Evolutionary conservation across 1,140 invertebrate species (phyloP).

Genomic region (Anadara kagoshimensis): DNA sequence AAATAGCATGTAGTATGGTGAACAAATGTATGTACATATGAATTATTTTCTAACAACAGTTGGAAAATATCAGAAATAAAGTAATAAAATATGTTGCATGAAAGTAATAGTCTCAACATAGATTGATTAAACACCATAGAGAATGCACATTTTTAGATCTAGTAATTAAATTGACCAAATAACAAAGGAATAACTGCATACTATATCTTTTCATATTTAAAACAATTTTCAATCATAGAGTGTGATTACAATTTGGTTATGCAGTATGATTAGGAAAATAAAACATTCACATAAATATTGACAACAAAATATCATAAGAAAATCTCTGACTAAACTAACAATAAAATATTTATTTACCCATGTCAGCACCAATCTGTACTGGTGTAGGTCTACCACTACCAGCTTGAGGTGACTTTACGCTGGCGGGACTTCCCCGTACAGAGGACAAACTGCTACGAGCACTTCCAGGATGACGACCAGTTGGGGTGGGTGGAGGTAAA

Average conservation of each 20-base stretch:
- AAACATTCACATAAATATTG: background rate
- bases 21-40: too few species aligned
- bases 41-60: too few species aligned
- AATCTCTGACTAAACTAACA: background rate
- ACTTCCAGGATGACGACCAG: constrained; percentile 54
- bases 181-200: too few species aligned
- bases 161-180: too few species aligned
- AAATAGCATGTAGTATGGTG: too few species aligned
- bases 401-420: constrained; percentile 46
- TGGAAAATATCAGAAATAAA: too few species aligned
- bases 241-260: background rate
- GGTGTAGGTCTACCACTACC: constrained; percentile 46
- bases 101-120: too few species aligned
- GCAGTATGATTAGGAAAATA: background rate
- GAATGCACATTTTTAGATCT: too few species aligned
- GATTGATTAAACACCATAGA: too few species aligned
- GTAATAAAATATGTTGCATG: too few species aligned
- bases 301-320: background rate
- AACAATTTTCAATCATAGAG: too few species aligned
- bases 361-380: constrained; percentile 60
- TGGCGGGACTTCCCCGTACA: constrained; percentile 50
- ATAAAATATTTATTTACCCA: constrained; percentile 21
- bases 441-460: constrained; percentile 63
- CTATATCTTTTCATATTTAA: too few species aligned
- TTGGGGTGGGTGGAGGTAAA: constrained; percentile 53